Percentiles rank a stretch among this genome's conserved stretches.
Conservation (phyloP, 1,140 invertebrate genomes). For the Schlechtendalia chinensis region DNA sequence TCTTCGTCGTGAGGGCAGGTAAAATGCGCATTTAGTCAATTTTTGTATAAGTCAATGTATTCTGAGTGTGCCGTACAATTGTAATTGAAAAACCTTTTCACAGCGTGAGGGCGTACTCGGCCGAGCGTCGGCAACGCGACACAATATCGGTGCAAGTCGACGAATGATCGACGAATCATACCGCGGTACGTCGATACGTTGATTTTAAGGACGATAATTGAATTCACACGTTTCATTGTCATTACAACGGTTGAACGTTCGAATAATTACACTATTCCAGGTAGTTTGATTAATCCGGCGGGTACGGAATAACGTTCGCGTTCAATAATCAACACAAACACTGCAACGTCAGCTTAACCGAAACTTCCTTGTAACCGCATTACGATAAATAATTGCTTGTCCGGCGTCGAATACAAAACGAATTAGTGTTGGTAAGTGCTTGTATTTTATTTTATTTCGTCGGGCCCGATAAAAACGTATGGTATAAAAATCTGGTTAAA, state of each 20-base stretch:
- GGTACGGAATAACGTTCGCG: too few relatives aligned
- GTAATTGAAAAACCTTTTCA: too few relatives aligned
- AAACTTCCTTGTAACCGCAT: not conserved
- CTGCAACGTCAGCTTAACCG: not conserved
- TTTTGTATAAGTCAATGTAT: too few relatives aligned
- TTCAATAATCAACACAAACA: not conserved
- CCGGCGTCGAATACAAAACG: not conserved
- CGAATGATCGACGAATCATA: not conserved
- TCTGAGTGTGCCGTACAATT: too few relatives aligned
- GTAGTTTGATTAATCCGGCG: not conserved
- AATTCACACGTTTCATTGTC: conserved; percentile 1
- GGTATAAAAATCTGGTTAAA: too few relatives aligned
- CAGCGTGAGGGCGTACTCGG: too few relatives aligned
- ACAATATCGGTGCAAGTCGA: too few relatives aligned
- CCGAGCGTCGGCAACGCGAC: too few relatives aligned
- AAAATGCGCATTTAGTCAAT: too few relatives aligned
- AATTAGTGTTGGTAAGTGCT: not conserved
- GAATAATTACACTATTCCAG: not conserved
- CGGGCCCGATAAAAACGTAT: not conserved
- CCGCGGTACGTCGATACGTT: not conserved
- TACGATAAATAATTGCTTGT: not conserved
- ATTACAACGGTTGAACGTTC: not conserved
- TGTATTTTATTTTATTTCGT: not conserved
- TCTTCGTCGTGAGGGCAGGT: too few relatives aligned
- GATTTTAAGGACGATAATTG: not conserved